Base-by-base conservation (phyloP, 2,113 vertebrate genomes). In the Oryctolagus cuniculus region DNA sequence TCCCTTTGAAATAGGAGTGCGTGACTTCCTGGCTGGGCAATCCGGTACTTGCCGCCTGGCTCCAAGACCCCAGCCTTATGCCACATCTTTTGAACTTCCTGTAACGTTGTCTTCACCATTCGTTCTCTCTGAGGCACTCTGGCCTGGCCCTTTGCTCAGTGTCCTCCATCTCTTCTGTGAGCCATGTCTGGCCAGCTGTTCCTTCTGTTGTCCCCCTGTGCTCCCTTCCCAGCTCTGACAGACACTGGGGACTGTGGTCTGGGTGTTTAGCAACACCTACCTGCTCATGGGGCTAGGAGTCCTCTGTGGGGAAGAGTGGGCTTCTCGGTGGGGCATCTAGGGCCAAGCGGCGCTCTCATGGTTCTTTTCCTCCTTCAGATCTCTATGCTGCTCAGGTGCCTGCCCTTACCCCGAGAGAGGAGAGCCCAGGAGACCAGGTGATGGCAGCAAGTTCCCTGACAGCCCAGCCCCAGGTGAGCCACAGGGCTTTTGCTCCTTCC, bases 381-480 rank as follows among this genome's bases (percentile, higher is more conserved):
- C 13, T 82, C 84, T 51, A 66, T 73, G 70, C 64, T 81, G 69
- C 74, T 17, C 92, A 75, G 19, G 38, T 34, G 49, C 78, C 87
- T 94, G 58, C 51, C 55, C 58, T 73, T 87, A n/a, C 74, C 81
- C 90, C 67, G 64, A 86, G 64, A 61, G 93, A 93, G 24, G 82
- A 58, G 38, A 78, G 51, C 38, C 58, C 70, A 69, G 95, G 49
- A 82, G 79, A 82, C 36, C 27, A 9, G 78, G 82, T 34, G 27
- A 44, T 5, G 29, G 58, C 80, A 44, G 12, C n/a, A 19, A 34
- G 5, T 27, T 64, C 88, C 63, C 36, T 24, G 64, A 74, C 67
- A 49, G 73, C n/a, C 17, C 74, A 86, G 85, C 72, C 72, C n/a
- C 93, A 96, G 97, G 95, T 96, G 74, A 94, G 93, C 34, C 44